Evolutionary conservation across 2,797 vertebrate genomes (phyloP).

Genomic region (Onychomys arenicola): DNA sequence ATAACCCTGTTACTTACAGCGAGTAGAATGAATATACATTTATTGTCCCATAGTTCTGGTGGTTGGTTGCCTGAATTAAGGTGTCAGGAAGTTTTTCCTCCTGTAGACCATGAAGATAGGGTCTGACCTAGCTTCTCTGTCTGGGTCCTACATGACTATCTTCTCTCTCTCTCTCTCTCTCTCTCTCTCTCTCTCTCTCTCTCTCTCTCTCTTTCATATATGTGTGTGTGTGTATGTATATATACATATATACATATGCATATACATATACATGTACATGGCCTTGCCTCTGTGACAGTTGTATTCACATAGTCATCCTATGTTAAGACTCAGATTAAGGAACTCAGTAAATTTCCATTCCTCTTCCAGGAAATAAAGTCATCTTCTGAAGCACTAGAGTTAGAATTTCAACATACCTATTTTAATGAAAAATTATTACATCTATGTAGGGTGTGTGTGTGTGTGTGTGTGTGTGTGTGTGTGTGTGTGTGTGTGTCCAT

Average conservation of each 20-base stretch:
- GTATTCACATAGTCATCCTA: background rate
- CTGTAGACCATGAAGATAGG: background rate
- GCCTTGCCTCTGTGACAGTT: background rate
- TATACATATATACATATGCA: too few relatives aligned
- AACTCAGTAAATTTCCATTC: background rate
- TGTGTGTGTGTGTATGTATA: too few relatives aligned
- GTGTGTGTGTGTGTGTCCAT: background rate
- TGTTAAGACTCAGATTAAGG: background rate
- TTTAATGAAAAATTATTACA: background rate
- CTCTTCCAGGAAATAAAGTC: background rate
- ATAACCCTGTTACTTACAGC: background rate
- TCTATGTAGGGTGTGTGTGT: background rate
- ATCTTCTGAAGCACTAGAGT: background rate
- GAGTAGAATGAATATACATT: background rate
- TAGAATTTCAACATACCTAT: background rate
- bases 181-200: too few relatives aligned
- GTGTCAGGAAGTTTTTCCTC: background rate
- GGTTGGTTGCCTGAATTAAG: background rate
- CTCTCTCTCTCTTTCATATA: too few relatives aligned
- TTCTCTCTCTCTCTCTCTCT: too few relatives aligned
- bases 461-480: background rate
- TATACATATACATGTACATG: background rate
- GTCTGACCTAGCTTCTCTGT: background rate
- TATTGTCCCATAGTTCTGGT: background rate
- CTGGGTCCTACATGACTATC: rapidly evolving